These are phyloP conservation scores for Scomberomorus guttatus DNA, from an alignment of 2,797 vertebrate genomes.

Conservation along the genomic window DNA sequence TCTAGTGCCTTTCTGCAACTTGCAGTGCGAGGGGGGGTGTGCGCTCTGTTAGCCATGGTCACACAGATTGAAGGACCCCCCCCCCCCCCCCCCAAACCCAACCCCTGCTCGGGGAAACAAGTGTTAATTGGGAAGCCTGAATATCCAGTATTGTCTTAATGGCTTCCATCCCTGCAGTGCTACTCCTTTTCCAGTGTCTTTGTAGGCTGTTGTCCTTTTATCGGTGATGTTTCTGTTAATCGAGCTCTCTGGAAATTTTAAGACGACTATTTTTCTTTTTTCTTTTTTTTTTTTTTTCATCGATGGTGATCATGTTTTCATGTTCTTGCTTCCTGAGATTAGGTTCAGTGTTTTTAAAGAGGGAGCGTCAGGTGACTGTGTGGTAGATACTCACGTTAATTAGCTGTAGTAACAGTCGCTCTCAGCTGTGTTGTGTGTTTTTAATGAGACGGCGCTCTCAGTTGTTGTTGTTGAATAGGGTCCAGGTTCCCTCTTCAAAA, in stretches of 20 bases:
- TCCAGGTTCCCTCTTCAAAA: conserved; percentile 30
- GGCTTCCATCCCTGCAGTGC: conserved; percentile 60
- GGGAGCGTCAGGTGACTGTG: conserved; percentile 40
- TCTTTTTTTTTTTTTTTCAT: conserved; percentile 15
- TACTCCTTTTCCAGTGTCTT: conserved; percentile 62
- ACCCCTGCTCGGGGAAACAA: conserved; percentile 53
- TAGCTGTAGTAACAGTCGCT: conserved; percentile 56
- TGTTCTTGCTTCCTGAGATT: conserved; percentile 53
- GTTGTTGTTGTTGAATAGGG: conserved; percentile 43
- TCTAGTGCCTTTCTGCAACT: conserved; percentile 87
- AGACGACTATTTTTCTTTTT: background rate
- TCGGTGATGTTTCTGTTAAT: conserved; percentile 29
- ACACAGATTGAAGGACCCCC: conserved; percentile 60
- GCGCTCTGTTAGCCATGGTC: conserved; percentile 72
- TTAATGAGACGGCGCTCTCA: conserved; percentile 23
- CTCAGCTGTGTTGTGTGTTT: conserved; percentile 52
- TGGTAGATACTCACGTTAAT: conserved; percentile 60
- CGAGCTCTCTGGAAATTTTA: conserved; percentile 32
- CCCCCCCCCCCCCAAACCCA: conserved; percentile 6
- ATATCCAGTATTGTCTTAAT: conserved; percentile 83
- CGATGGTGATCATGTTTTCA: conserved; percentile 33
- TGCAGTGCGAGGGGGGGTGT: conserved; percentile 64
- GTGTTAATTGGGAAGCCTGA: conserved; percentile 79
- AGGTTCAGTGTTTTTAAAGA: conserved; percentile 48
- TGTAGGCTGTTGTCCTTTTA: conserved; percentile 50